A percentile compares a stretch with the other conserved stretches of the same genome.
Evolutionary conservation across 2,113 vertebrate species (phyloP).

Genomic region (Candoia aspera): DNA sequence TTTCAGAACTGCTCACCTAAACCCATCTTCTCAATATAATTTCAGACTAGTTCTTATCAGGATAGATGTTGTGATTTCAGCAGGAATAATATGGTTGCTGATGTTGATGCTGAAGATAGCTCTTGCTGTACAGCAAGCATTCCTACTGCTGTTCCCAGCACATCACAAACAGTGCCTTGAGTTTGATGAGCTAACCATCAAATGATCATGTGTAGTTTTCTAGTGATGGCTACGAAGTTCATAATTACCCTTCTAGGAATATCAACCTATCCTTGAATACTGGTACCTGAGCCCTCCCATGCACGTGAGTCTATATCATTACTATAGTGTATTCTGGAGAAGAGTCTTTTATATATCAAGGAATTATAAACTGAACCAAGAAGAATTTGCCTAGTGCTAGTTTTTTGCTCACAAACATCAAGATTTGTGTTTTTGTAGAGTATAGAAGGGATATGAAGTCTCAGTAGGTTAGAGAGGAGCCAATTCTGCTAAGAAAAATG

Average conservation of each 20-base stretch:
- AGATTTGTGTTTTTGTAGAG: not conserved
- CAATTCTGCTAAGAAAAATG: not conserved
- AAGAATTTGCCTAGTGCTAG: not conserved
- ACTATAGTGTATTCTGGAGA: not conserved
- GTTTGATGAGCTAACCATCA: not conserved
- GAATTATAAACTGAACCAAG: not conserved
- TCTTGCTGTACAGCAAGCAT: not conserved
- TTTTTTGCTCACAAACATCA: no score
- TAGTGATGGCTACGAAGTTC: not conserved
- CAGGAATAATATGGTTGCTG: not conserved
- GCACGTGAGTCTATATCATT: not conserved
- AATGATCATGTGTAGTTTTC: not conserved
- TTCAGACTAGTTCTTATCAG: not conserved
- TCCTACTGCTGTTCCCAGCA: not conserved
- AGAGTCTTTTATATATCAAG: not conserved
- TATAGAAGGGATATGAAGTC: not conserved
- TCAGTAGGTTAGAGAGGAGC: not conserved
- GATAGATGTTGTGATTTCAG: slow-evolving; percentile 8
- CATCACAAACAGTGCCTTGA: not conserved
- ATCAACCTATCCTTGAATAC: not conserved
- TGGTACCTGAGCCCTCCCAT: not conserved
- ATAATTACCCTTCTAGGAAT: slow-evolving; percentile 2
- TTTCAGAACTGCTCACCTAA: not conserved
- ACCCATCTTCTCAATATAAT: not conserved
- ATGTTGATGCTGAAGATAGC: not conserved